Evolutionary conservation across 1,140 invertebrate genomes (phyloP).

Genomic region (Anoplolepis gracilipes): DNA sequence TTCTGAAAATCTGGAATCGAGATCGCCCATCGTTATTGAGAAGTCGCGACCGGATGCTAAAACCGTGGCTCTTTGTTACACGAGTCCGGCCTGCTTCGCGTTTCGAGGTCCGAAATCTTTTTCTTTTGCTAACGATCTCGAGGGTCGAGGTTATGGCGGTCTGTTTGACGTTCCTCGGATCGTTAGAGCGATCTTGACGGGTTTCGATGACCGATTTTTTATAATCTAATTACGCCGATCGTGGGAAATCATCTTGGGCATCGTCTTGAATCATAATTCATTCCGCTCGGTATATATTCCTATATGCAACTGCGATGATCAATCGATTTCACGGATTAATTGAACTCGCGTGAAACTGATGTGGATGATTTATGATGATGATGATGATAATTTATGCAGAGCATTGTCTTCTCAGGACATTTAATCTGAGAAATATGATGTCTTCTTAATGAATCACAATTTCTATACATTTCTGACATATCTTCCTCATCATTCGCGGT

Average conservation of each 20-base stretch:
- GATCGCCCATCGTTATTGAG: too few species aligned
- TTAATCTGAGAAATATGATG: neutral
- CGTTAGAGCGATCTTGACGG: constrained; percentile 37
- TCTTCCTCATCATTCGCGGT: constrained; percentile 9
- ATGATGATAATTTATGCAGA: neutral
- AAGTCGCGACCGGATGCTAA: constrained; percentile 38
- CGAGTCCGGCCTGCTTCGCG: constrained; percentile 40
- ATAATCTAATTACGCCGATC: constrained; percentile 6
- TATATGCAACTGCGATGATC: neutral
- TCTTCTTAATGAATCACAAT: neutral
- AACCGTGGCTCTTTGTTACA: constrained; percentile 46
- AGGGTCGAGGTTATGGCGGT: neutral
- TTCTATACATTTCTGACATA: constrained; percentile 8
- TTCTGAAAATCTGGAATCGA: too few species aligned
- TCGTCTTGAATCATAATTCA: neutral
- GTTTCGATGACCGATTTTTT: constrained; percentile 18
- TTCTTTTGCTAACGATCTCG: constrained; percentile 46
- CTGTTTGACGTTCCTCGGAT: neutral
- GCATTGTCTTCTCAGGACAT: neutral
- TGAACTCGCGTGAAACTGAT: constrained; percentile 16
- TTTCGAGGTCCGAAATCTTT: constrained; percentile 23
- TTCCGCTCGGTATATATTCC: neutral
- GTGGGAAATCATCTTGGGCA: neutral
- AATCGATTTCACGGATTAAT: constrained; percentile 24
- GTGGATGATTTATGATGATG: neutral